These are phyloP conservation scores for Meiosimyza decipiens DNA, from an alignment of 2,888 invertebrate species.

Conservation along the genomic window DNA sequence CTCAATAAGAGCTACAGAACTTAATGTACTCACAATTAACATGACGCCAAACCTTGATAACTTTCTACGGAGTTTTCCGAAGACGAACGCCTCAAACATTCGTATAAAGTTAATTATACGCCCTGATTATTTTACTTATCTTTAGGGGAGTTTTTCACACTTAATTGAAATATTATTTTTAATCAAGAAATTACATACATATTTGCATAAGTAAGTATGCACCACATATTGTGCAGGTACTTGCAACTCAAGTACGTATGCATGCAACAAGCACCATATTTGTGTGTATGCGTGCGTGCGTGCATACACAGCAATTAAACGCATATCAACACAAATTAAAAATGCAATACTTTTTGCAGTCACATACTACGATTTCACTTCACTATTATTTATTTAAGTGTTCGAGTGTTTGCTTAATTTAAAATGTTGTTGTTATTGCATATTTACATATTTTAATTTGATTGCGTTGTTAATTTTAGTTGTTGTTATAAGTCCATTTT, in stretches of 20 bases:
- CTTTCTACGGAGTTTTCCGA: too few relatives aligned
- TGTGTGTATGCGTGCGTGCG: constrained; percentile 1
- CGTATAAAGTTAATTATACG: too few relatives aligned
- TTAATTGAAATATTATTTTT: too few relatives aligned
- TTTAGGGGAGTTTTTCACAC: neutral
- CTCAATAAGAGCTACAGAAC: neutral
- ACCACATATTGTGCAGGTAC: constrained; percentile 3
- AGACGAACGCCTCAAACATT: too few relatives aligned
- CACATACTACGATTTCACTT: neutral
- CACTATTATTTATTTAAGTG: neutral
- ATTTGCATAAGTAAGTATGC: neutral
- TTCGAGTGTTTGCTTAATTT: neutral
- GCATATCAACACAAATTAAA: constrained; percentile 31
- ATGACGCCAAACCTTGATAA: neutral
- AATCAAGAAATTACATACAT: neutral
- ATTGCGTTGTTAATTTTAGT: neutral
- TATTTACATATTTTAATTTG: constrained; percentile 4
- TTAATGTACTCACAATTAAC: neutral
- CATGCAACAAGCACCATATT: neutral
- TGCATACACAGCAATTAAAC: constrained; percentile 25
- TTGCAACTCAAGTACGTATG: constrained; percentile 9
- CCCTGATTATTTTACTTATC: too few relatives aligned
- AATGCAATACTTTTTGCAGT: constrained; percentile 3
- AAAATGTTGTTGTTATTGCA: neutral
- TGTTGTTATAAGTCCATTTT: too few relatives aligned